These are phyloP conservation scores for Amphibalanus amphitrite DNA, from an alignment of 1,140 invertebrate species.

Conservation along the genomic window DNA sequence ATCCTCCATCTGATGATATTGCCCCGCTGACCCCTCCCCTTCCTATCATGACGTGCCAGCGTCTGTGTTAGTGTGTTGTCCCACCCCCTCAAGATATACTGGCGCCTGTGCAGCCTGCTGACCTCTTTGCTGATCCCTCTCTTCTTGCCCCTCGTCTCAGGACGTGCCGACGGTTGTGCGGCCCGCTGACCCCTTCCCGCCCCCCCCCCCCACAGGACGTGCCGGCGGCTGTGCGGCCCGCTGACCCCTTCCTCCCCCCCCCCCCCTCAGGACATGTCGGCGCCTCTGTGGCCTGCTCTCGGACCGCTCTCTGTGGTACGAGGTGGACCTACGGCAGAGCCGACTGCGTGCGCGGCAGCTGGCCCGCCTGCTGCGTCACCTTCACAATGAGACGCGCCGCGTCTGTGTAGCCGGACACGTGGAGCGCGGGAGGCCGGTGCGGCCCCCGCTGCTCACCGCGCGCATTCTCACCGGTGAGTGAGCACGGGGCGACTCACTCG, in stretches of 20 bases:
- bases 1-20: no score
- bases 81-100: no score
- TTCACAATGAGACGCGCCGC: background rate
- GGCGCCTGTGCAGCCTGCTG: no score
- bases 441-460: background rate
- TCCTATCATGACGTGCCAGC: no score
- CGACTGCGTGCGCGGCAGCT: background rate
- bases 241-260: background rate
- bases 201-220: background rate
- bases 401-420: background rate
- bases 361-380: background rate
- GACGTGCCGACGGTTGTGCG: no score
- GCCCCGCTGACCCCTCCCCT: no score
- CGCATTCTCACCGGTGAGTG: background rate
- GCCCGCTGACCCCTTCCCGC: background rate
- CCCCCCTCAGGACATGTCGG: background rate
- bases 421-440: no score
- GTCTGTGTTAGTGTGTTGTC: no score
- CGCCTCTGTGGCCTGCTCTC: background rate
- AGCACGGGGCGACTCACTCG: background rate
- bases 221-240: no score
- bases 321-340: background rate
- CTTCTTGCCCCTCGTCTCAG: no score
- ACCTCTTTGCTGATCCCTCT: no score
- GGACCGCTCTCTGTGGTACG: background rate